Base-by-base conservation (phyloP, 2,797 vertebrate species). In the Thamnophis elegans region DNA sequence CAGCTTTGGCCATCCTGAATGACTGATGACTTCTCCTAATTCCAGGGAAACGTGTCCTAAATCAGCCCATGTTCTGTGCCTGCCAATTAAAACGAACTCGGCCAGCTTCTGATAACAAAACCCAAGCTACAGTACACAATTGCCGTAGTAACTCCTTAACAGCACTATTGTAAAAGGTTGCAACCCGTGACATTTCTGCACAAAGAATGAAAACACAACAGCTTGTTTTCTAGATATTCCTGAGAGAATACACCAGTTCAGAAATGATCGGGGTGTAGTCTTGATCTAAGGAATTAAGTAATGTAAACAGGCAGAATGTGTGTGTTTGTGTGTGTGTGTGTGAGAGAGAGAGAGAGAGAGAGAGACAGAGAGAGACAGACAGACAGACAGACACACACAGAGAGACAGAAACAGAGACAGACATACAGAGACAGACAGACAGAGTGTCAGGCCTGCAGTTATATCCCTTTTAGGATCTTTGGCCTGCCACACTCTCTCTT, bases 321-420 rank as follows among this genome's bases (percentile, higher is more conserved):
- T 62, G 26, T 62, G 25, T 60, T 59, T 60, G 59, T 11, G 59
- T n/a, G n/a, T n/a, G n/a, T n/a, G n/a, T n/a, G n/a, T n/a, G n/a
- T n/a, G n/a, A n/a, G n/a, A n/a, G 14, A 11, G 10, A 12, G 3
- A 4, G 14, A 1, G 14, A 11, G 4, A 56, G 1, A 16, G 10
- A 56, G 14, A 56, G 14, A 16, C 55, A 56, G 55, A 16, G 14
- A 5, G 55, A 56, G 55, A 4, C 12, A 55, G 54, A 55, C 54
- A 55, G 2, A 47, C 47, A n/a, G n/a, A n/a, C n/a, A n/a, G n/a
- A n/a, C n/a, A n/a, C n/a, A n/a, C n/a, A n/a, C n/a, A n/a, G n/a
- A n/a, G n/a, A n/a, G n/a, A n/a, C n/a, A n/a, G n/a, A n/a, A n/a
- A n/a, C n/a, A 47, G 47, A 47, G 47, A 47, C 2, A 47, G 47